Base-by-base conservation (phyloP, 2,888 invertebrate genomes). In the Apotomis betuletana region DNA sequence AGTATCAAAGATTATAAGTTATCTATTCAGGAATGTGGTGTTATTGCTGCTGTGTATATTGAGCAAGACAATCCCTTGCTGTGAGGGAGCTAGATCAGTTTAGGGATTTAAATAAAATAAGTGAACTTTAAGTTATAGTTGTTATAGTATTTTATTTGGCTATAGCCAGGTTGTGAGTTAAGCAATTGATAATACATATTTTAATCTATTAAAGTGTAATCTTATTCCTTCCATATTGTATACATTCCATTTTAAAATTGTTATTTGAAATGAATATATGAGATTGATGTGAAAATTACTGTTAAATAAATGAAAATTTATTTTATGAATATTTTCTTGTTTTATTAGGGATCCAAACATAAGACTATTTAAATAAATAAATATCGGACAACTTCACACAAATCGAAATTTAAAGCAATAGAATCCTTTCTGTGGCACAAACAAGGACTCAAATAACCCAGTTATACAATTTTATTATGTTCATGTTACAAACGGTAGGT, bases 101-200 rank as follows among this genome's bases (percentile, higher is more conserved):
- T 46, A 38, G 15, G 55, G 13, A 46, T 69, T 13, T 5, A 12
- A 15, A n/a, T 55, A 49, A 12, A 15, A n/a, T 55, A 49, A 5
- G 38, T 38, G 6, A 55, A 49, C 13, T 8, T 61, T 61, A 46
- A 46, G 8, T n/a, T 44, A 8, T 15, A 13, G 59, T 46, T 44
- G 36, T n/a, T 10, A 0, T 38, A 60, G 15, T 27, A 44, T 69
- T 69, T 69, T 61, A 55, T 69, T 69, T 69, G 54, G 62, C 49
- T 27, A 4, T 38, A 38, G 57, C 46, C 44, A 61, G 68, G 61
- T 69, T 69, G 69, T 69, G 69, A 69, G 49, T 57, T 36, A 69
- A 62, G 55, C 49, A 62, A 69, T 62, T 41, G 38, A 13, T 58
- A 59, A 13, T 6, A 5, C 41, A 41, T 69, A 62, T 61, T 61